phyloP scores from a whole-genome alignment of 2,113 vertebrate species.

The Antennarius striatus region DNA sequence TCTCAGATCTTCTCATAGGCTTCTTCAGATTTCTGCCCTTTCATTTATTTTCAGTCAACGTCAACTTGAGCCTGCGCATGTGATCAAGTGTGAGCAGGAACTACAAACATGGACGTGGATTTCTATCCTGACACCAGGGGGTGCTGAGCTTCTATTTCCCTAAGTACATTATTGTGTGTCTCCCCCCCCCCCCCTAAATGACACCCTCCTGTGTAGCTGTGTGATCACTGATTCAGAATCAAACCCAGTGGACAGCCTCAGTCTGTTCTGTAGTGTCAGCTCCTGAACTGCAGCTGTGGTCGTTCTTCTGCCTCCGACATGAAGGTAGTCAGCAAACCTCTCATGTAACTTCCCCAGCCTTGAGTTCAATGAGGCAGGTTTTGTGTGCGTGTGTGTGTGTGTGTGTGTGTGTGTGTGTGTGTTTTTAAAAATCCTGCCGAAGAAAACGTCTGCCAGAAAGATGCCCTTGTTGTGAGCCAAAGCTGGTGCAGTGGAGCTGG shows the following conservation, averaged over 20 bases:
- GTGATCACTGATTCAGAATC: conserved; percentile 59
- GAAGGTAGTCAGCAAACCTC: conserved; percentile 20
- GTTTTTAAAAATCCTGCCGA: conserved; percentile 5
- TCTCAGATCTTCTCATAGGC: too few relatives aligned
- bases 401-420: too few relatives aligned
- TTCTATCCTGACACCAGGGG: conserved; percentile 65
- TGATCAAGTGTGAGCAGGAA: conserved; percentile 6
- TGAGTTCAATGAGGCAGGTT: conserved; percentile 13
- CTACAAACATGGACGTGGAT: conserved; percentile 5
- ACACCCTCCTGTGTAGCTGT: conserved; percentile 30
- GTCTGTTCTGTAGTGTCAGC: conserved; percentile 42
- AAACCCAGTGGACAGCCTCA: conserved; percentile 58
- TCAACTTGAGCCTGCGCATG: neutral
- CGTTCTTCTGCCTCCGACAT: conserved; percentile 26
- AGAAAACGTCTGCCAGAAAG: conserved; percentile 28
- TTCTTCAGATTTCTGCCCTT: neutral
- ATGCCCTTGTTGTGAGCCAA: conserved; percentile 11
- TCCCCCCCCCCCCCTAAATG: conserved; percentile 4
- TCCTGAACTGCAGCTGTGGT: conserved; percentile 12
- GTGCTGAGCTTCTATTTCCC: conserved; percentile 62
- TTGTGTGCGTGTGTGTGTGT: too few relatives aligned
- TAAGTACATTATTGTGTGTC: conserved; percentile 4
- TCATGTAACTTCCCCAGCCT: conserved; percentile 40
- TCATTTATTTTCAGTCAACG: conserved; percentile 7
- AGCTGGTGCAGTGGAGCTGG: conserved; percentile 10